phyloP scores from a whole-genome alignment of 2,797 vertebrate genomes.

The Tangara arthus region DNA sequence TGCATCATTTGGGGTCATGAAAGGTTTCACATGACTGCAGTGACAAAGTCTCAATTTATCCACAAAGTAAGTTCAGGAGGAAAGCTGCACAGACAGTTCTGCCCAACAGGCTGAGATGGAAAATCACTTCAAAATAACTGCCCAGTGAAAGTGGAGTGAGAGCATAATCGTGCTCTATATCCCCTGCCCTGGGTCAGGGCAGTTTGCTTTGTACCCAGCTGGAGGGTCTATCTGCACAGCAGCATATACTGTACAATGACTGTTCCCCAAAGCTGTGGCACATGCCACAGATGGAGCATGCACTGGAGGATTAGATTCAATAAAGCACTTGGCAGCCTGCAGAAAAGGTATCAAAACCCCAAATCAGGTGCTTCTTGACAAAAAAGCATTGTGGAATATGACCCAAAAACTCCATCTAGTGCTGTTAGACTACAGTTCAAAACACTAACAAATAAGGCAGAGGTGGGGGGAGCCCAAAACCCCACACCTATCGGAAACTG shows the following conservation, averaged over 20 bases:
- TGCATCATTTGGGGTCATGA: not conserved
- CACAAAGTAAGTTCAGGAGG: not conserved
- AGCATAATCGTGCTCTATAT: not conserved
- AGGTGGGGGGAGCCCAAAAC: not conserved
- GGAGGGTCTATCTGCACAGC: not conserved
- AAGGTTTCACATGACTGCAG: not conserved
- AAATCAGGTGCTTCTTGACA: not conserved
- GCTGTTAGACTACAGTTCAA: not conserved
- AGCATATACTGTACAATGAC: not conserved
- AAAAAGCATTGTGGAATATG: not conserved
- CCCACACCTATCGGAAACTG: not conserved
- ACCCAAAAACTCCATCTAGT: not conserved
- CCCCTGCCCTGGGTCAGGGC: not conserved
- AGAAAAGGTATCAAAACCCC: not conserved
- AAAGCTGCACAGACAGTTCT: not conserved
- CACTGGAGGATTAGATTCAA: not conserved
- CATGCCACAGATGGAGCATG: rapidly evolving
- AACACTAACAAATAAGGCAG: not conserved
- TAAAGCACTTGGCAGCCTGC: not conserved
- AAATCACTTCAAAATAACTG: not conserved
- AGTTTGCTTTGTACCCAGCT: not conserved
- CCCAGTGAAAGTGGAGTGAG: not conserved
- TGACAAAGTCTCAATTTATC: not conserved
- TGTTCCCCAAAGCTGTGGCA: not conserved
- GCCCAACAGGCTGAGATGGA: not conserved